Evolutionary conservation across 2,797 vertebrate genomes (phyloP).

Genomic region (Smutsia temminckii): DNA sequence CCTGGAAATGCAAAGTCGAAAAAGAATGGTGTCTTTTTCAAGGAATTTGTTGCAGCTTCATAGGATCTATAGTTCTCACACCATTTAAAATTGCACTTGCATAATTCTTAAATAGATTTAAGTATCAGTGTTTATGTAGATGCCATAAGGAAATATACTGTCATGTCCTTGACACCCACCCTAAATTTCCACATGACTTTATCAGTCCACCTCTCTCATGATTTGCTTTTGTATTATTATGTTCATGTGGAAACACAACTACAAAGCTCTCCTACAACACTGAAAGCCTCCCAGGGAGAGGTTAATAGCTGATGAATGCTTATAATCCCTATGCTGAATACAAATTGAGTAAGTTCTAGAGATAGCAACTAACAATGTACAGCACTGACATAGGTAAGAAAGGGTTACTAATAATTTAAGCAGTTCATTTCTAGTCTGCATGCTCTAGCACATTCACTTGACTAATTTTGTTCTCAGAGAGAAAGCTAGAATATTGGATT

Average conservation of each 20-base stretch:
- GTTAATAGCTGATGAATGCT: not conserved
- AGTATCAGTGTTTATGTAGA: not conserved
- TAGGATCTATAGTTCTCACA: not conserved
- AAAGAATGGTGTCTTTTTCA: not conserved
- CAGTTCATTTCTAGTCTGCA: not conserved
- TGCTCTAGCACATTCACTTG: not conserved
- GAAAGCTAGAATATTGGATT: not conserved
- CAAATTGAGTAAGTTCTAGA: constrained; percentile 1
- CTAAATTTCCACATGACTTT: not conserved
- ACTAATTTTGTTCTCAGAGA: not conserved
- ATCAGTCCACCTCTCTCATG: not conserved
- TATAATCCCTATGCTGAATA: not conserved
- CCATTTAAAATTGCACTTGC: not conserved
- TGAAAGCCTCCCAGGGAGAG: not conserved
- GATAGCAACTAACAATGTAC: not conserved
- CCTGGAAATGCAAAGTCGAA: not conserved
- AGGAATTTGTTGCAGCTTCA: not conserved
- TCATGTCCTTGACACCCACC: not conserved
- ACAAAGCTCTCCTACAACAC: not conserved
- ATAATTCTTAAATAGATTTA: not conserved
- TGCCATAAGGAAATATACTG: not conserved
- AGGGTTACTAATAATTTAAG: not conserved
- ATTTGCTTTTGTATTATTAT: not conserved
- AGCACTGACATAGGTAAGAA: not conserved
- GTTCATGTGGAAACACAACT: not conserved